Conservation (phyloP, 2,113 vertebrate genomes). For the Urocynchramus pylzowi region DNA sequence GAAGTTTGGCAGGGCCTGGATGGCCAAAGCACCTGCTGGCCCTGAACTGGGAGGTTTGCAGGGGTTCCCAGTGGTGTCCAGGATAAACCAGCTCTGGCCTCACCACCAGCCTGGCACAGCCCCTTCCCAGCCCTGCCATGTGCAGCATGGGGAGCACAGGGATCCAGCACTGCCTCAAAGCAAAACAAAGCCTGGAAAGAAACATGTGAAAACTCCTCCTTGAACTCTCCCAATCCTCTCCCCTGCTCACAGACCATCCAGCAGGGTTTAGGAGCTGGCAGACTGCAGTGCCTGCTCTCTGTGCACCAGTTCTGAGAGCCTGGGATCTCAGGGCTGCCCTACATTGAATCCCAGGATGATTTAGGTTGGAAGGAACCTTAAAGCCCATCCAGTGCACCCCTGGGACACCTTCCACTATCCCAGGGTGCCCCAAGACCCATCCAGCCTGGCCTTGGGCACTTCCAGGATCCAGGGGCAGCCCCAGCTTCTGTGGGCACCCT, state of each 20-base stretch:
- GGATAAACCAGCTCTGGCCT: neutral
- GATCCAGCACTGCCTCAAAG: neutral
- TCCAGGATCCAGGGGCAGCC: neutral
- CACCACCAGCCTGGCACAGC: neutral
- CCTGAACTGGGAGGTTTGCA: neutral
- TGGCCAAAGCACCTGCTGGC: neutral
- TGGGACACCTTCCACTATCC: rapidly evolving
- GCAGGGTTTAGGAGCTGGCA: neutral
- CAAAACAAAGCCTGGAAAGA: neutral
- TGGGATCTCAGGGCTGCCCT: neutral
- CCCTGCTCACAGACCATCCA: neutral
- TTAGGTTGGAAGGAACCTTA: neutral
- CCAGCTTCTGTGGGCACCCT: neutral
- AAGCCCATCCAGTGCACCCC: neutral
- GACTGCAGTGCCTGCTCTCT: neutral
- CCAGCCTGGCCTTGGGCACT: neutral
- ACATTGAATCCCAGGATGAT: neutral
- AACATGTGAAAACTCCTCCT: neutral
- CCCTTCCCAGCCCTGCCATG: neutral
- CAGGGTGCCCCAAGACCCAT: rapidly evolving
- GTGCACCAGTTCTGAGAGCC: neutral
- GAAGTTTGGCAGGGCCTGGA: neutral
- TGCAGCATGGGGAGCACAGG: neutral
- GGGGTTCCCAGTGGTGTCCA: neutral
- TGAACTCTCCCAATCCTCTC: neutral